Conservation (phyloP, 2,797 vertebrate genomes). For the Steatocranus sp. region DNA sequence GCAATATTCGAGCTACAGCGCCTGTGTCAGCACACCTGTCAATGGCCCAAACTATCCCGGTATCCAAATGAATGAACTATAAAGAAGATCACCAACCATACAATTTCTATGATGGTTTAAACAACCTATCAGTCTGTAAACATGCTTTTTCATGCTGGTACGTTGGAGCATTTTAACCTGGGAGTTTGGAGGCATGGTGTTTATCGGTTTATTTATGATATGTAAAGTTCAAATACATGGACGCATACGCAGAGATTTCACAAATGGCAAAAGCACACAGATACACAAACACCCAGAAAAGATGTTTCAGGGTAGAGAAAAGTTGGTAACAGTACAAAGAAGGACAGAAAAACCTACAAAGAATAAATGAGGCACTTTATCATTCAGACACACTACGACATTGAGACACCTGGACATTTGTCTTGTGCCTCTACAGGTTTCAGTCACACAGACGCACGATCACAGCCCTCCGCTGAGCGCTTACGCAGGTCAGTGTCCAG, state of each 20-base stretch:
- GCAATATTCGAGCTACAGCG: accelerated
- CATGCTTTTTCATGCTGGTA: neutral
- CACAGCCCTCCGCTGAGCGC: neutral
- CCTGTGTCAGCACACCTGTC: neutral
- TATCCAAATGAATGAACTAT: neutral
- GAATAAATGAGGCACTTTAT: neutral
- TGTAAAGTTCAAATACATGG: neutral
- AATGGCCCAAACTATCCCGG: neutral
- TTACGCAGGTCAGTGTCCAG: neutral
- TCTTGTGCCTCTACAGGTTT: neutral
- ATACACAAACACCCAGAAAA: neutral
- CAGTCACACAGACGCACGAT: neutral
- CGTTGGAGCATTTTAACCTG: neutral
- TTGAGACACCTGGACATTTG: neutral
- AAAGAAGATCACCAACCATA: neutral
- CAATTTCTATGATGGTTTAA: neutral
- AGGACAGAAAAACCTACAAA: neutral
- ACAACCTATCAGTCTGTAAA: neutral
- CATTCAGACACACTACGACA: neutral
- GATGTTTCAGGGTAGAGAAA: neutral
- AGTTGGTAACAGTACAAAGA: neutral
- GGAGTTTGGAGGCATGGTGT: neutral
- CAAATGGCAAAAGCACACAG: neutral
- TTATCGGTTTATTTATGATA: accelerated
- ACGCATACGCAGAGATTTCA: neutral